Conservation (phyloP, 2,113 vertebrate genomes). For the Chiloscyllium plagiosum region DNA sequence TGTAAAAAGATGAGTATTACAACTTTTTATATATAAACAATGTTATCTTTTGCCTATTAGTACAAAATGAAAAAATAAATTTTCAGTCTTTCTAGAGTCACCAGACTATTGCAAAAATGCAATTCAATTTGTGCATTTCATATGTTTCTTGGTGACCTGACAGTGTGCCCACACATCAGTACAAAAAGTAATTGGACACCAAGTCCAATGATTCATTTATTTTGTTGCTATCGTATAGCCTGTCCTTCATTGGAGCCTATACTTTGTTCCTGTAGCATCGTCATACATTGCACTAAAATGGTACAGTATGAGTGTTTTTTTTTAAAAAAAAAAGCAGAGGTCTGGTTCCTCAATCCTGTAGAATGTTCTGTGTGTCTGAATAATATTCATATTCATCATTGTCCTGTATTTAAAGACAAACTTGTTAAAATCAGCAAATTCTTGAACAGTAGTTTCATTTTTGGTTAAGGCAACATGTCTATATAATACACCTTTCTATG, state of each 20-base stretch:
- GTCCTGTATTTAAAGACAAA: slow-evolving; percentile 44
- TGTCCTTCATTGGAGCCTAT: slow-evolving; percentile 27
- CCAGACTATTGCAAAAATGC: neutral
- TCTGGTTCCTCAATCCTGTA: slow-evolving; percentile 40
- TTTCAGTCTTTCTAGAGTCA: slow-evolving; percentile 24
- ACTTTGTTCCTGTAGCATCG: neutral
- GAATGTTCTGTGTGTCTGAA: slow-evolving; percentile 49
- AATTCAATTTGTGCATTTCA: neutral
- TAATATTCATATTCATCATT: slow-evolving; percentile 44
- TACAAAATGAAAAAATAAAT: slow-evolving; percentile 35
- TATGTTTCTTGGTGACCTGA: neutral
- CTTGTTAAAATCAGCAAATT: slow-evolving; percentile 21
- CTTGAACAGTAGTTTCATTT: neutral
- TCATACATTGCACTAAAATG: slow-evolving; percentile 23
- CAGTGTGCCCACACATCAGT: neutral
- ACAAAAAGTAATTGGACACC: neutral
- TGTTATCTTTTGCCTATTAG: slow-evolving; percentile 30
- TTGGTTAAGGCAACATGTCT: neutral
- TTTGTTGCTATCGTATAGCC: neutral
- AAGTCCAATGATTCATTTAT: neutral
- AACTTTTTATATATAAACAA: slow-evolving; percentile 6
- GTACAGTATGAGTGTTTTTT: neutral
- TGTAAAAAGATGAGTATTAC: neutral
- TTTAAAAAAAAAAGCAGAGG: neutral
- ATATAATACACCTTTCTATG: neutral